Evolutionary conservation across 2,888 invertebrate genomes (phyloP).

Genomic region (Caenorhabditis sp.): DNA sequence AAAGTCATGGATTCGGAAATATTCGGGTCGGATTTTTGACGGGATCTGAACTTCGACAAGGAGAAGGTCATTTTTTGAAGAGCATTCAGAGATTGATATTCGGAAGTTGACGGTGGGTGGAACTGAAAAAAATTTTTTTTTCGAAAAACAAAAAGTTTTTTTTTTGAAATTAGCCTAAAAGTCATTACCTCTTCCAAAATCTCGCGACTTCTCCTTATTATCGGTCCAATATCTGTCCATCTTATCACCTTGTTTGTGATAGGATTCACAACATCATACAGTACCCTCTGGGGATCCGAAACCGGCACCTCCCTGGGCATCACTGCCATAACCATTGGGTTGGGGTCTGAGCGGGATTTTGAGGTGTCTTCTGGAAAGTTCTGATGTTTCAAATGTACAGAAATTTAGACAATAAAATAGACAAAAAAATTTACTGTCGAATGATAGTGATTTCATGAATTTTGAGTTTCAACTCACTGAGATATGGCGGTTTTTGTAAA

Average conservation of each 20-base stretch:
- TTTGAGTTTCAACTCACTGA: too few relatives aligned
- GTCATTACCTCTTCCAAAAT: slow-evolving; percentile 40
- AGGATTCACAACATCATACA: background rate
- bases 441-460: too few relatives aligned
- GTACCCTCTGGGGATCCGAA: background rate
- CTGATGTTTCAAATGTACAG: background rate
- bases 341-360: slow-evolving; percentile 6
- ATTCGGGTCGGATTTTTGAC: slow-evolving; percentile 26
- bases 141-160: slow-evolving; percentile 14
- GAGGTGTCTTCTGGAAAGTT: background rate
- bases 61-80: slow-evolving; percentile 26
- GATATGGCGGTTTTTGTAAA: too few relatives aligned
- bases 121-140: slow-evolving; percentile 42
- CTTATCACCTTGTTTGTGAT: background rate
- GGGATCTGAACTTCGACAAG: slow-evolving; percentile 3
- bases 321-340: background rate
- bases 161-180: background rate
- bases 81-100: slow-evolving; percentile 10
- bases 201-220: slow-evolving; percentile 19
- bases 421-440: too few relatives aligned
- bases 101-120: slow-evolving; percentile 9
- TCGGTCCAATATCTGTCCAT: slow-evolving; percentile 33
- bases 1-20: slow-evolving; percentile 19
- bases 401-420: background rate
- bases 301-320: too few relatives aligned